Evolutionary conservation across 2,888 invertebrate genomes (phyloP).

Genomic region (Nebria salina): DNA sequence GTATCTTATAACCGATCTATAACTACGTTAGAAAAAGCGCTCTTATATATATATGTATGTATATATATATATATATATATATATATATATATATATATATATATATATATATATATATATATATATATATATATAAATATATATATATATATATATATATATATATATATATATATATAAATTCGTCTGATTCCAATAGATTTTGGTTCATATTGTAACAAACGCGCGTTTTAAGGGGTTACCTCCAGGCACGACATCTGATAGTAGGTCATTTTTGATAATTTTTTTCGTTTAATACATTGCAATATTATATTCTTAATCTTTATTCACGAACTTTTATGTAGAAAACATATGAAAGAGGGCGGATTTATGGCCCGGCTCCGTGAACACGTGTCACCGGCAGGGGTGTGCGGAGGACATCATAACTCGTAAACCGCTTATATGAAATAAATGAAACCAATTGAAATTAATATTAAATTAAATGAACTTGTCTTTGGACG

Average conservation of each 20-base stretch:
- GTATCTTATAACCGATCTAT: too few relatives aligned
- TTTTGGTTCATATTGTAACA: too few relatives aligned
- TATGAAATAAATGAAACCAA: conserved; percentile 1
- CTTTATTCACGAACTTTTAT: neutral
- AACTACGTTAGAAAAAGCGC: too few relatives aligned
- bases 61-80: too few relatives aligned
- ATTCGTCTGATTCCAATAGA: too few relatives aligned
- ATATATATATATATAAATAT: too few relatives aligned
- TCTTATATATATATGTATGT: too few relatives aligned
- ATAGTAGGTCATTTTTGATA: neutral
- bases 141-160: too few relatives aligned
- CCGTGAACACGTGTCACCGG: neutral
- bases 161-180: too few relatives aligned
- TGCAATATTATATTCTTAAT: neutral
- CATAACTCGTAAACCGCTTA: conserved; percentile 11
- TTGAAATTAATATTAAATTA: conserved; percentile 7
- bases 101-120: too few relatives aligned
- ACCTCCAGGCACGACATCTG: neutral
- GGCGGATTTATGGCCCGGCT: neutral
- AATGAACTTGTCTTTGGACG: conserved; percentile 9
- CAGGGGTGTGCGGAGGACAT: conserved; percentile 7
- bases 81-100: too few relatives aligned
- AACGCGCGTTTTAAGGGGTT: too few relatives aligned
- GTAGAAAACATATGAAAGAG: neutral
- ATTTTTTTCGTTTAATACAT: neutral